These are phyloP conservation scores for Brachyistius frenatus DNA, from an alignment of 2,113 vertebrate genomes.

Conservation along the genomic window DNA sequence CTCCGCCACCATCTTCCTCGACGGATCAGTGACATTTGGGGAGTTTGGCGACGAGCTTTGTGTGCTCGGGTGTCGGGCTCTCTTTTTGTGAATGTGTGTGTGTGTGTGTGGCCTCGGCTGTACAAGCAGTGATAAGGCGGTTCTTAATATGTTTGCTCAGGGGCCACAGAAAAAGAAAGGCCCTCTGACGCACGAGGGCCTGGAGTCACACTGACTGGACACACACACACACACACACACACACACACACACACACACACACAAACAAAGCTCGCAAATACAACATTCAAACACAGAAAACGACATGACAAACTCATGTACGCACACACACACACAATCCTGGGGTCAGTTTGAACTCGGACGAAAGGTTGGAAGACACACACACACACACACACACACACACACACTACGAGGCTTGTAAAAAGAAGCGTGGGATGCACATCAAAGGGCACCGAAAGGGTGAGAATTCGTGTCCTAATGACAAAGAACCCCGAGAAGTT, in stretches of 20 bases:
- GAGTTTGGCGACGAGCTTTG: constrained; percentile 80
- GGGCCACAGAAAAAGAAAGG: constrained; percentile 80
- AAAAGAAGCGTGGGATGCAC: constrained; percentile 58
- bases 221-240: constrained; percentile 49
- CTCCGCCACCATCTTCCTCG: constrained; percentile 4
- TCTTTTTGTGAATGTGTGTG: constrained; percentile 71
- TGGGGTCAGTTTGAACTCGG: constrained; percentile 35
- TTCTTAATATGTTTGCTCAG: constrained; percentile 86
- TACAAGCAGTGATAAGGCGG: constrained; percentile 84
- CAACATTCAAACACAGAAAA: constrained; percentile 59
- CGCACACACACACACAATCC: constrained; percentile 31
- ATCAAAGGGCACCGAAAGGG: constrained; percentile 53
- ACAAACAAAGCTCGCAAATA: constrained; percentile 51
- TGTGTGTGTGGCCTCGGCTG: constrained; percentile 73
- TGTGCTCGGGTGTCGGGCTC: constrained; percentile 72
- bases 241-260: constrained; percentile 47
- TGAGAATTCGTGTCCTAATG: constrained; percentile 28
- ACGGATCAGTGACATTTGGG: constrained; percentile 83
- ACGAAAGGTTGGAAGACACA: constrained; percentile 34
- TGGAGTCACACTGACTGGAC: constrained; percentile 61
- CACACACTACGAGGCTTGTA: constrained; percentile 14
- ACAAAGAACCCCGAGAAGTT: constrained; percentile 11
- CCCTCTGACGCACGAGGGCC: constrained; percentile 84
- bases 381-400: constrained; percentile 37
- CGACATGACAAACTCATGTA: constrained; percentile 41